phyloP scores from a whole-genome alignment of 2,113 vertebrate genomes.

The Calidris pygmaea region DNA sequence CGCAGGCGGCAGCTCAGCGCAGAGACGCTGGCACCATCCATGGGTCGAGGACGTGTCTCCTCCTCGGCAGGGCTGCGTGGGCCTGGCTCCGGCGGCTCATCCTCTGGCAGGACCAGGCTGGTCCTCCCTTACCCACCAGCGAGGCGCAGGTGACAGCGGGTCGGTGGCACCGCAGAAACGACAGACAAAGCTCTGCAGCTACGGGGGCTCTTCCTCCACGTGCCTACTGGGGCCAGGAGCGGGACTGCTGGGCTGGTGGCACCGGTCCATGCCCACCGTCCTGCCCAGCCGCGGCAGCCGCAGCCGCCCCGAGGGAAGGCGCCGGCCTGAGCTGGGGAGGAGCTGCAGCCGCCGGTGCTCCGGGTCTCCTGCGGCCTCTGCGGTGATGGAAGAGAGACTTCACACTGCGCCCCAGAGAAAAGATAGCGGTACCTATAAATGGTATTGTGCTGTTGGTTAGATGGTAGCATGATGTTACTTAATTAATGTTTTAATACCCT shows the following conservation, averaged over 20 bases:
- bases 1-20: background rate
- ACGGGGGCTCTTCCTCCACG: background rate
- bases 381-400: background rate
- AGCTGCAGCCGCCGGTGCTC: background rate
- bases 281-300: rapidly evolving
- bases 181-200: rapidly evolving
- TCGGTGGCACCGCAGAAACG: rapidly evolving
- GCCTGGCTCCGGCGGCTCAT: rapidly evolving
- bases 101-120: background rate
- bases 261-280: rapidly evolving
- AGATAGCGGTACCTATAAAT: constrained; percentile 15
- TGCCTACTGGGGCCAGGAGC: rapidly evolving
- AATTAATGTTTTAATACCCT: constrained; percentile 71
- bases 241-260: background rate
- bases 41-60: rapidly evolving
- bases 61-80: rapidly evolving
- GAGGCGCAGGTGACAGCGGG: rapidly evolving
- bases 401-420: background rate
- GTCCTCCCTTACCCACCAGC: rapidly evolving
- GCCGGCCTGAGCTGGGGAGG: rapidly evolving
- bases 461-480: constrained; percentile 65
- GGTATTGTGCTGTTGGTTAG: constrained; percentile 57
- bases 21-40: background rate
- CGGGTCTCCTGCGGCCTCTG: background rate
- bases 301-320: rapidly evolving